phyloP scores from a whole-genome alignment of 2,113 vertebrate genomes.

The Brienomyrus longianalis region DNA sequence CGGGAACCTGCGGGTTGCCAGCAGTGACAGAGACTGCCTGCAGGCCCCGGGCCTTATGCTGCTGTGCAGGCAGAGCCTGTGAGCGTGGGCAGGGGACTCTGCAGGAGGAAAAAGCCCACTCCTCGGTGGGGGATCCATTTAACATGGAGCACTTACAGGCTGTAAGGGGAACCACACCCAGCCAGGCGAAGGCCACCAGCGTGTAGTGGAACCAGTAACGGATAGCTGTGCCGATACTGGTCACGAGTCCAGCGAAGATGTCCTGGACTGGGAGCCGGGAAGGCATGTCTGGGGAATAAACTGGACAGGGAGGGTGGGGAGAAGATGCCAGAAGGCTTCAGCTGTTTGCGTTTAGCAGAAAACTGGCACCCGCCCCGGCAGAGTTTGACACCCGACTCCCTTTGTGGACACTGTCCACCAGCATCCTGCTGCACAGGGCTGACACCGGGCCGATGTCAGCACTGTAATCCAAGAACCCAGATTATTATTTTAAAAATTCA shows the following conservation, averaged over 20 bases:
- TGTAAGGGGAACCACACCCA: conserved; percentile 97
- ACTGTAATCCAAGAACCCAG: background rate
- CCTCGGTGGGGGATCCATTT: background rate
- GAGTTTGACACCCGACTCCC: background rate
- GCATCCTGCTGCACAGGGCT: background rate
- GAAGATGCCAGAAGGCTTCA: background rate
- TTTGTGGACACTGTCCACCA: background rate
- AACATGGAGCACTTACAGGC: conserved; percentile 75
- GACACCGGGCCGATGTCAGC: background rate
- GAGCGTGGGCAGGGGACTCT: background rate
- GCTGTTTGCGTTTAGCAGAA: background rate
- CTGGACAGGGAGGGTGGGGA: conserved; percentile 39
- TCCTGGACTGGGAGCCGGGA: conserved; percentile 97
- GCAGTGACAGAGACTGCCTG: background rate
- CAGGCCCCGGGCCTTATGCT: background rate
- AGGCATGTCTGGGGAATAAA: conserved; percentile 99
- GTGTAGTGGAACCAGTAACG: conserved; percentile 99
- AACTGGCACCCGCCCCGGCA: background rate
- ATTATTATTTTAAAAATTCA: background rate
- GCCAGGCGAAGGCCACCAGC: conserved; percentile 98
- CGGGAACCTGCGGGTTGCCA: background rate
- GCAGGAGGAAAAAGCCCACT: background rate
- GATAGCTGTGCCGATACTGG: conserved; percentile 97
- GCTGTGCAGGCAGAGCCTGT: background rate
- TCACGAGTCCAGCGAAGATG: conserved; percentile 95